phyloP scores from a whole-genome alignment of 2,888 invertebrate genomes.

The Hyles lineata region DNA sequence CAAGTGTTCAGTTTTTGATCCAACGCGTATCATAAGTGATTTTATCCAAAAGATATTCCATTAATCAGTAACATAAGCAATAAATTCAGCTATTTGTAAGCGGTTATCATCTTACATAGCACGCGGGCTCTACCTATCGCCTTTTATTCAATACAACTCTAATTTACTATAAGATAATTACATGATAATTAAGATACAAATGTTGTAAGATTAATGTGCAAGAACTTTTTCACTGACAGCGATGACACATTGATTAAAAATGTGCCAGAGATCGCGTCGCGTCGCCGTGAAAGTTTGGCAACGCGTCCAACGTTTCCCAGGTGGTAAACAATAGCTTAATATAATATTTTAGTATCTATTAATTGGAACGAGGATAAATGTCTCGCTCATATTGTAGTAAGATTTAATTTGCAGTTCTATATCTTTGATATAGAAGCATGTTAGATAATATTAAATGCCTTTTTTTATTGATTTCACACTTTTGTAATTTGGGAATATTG shows the following conservation, averaged over 20 bases:
- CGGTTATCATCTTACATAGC: neutral
- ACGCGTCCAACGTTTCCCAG: neutral
- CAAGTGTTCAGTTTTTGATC: too few relatives aligned
- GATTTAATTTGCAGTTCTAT: neutral
- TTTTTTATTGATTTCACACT: too few relatives aligned
- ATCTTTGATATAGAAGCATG: too few relatives aligned
- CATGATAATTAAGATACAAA: neutral
- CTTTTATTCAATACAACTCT: neutral
- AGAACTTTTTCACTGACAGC: neutral
- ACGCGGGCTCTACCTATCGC: neutral
- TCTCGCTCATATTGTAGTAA: neutral
- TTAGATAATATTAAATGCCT: too few relatives aligned
- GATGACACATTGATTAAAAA: constrained; percentile 22
- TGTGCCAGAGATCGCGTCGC: constrained; percentile 13
- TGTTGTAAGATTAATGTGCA: neutral
- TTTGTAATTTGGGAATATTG: too few relatives aligned
- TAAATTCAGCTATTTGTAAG: too few relatives aligned
- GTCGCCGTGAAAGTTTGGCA: constrained; percentile 14
- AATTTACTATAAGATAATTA: neutral
- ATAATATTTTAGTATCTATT: constrained; percentile 16
- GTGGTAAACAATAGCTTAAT: constrained; percentile 23
- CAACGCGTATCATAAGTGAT: too few relatives aligned
- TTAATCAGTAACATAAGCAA: too few relatives aligned
- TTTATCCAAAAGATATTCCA: too few relatives aligned
- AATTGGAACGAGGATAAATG: constrained; percentile 14